Evolutionary conservation across 1,140 invertebrate species (phyloP), one percentile per base, ranked within the genome.

Genomic region (Microvelia longipes): DNA sequence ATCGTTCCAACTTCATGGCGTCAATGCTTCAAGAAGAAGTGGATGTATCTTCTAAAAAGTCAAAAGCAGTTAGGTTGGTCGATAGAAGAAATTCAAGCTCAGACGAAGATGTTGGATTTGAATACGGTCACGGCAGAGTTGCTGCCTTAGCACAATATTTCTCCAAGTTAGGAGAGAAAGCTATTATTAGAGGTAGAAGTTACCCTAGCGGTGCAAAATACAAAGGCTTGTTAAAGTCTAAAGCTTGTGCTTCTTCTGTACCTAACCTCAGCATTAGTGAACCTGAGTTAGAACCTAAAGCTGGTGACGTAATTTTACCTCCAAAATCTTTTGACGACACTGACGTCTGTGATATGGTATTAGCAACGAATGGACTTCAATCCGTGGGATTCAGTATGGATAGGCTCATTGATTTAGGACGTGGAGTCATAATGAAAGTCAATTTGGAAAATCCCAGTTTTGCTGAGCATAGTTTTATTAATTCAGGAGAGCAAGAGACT

Each of bases 111-210:
- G 66, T 69, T 30, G 71, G 69, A 28, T 72, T 72, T 68, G 71
- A 72, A 67, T 80, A 86, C 1, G 83, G 84, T 0, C 83, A 82
- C 77, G 76, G 85, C 73, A 73, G 83, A 78, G 86, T 88, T 0
- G 85, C 84, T 65, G 83, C 83, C 15, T 74, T 87, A 64, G 82
- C 85, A 1, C 83, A 83, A 73, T 83, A 84, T 74, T 87, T 87
- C 73, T 82, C 82, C 0, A 75, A 79, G 65, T 76, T 84, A 0
- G 81, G 80, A 0, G 79, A 82, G 50, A 77, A 78, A 0, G 80
- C 80, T 15, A 68, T 81, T 2, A 81, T 82, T 19, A 77, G 80
- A 63, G 74, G 74, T 27, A 71, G 70, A 68, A 66, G 70, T 2
- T 29, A 70, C 15, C 27, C 26, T 14, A 68, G 35, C 14, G 64